Evolutionary conservation across 1,140 invertebrate genomes (phyloP).

Genomic region (Ceratina australensis): DNA sequence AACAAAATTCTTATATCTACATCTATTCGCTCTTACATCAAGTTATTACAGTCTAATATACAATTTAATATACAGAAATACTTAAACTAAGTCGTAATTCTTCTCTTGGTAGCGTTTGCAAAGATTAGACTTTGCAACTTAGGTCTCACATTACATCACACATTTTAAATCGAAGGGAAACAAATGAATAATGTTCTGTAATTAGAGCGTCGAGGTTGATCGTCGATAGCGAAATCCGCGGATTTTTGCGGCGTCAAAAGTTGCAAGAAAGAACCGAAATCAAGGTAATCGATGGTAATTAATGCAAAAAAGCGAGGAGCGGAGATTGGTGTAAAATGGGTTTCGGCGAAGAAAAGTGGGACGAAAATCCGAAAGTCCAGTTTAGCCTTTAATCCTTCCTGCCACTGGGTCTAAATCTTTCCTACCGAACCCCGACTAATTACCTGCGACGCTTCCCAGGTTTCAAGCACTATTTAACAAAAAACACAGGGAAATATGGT

Average conservation of each 20-base stretch:
- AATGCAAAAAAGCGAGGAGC: conserved; percentile 25
- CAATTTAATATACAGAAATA: no score
- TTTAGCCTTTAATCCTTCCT: conserved; percentile 29
- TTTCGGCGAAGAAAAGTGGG: conserved; percentile 20
- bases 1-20: no score
- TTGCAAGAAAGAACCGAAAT: conserved; percentile 46
- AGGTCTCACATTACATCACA: no score
- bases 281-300: conserved; percentile 58
- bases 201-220: no score
- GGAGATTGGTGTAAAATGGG: conserved; percentile 15
- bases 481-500: background rate
- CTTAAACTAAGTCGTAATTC: no score
- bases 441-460: background rate
- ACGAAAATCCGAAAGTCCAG: conserved; percentile 4
- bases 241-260: conserved; percentile 22
- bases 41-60: no score
- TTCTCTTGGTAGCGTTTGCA: no score
- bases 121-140: no score
- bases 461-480: background rate
- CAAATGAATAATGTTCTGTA: no score
- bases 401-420: conserved; percentile 7
- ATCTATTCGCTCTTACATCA: no score
- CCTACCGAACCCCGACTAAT: conserved; percentile 30
- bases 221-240: background rate
- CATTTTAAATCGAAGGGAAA: no score